Conservation (phyloP, 2,888 invertebrate genomes). For the Eupithecia subfuscata region DNA sequence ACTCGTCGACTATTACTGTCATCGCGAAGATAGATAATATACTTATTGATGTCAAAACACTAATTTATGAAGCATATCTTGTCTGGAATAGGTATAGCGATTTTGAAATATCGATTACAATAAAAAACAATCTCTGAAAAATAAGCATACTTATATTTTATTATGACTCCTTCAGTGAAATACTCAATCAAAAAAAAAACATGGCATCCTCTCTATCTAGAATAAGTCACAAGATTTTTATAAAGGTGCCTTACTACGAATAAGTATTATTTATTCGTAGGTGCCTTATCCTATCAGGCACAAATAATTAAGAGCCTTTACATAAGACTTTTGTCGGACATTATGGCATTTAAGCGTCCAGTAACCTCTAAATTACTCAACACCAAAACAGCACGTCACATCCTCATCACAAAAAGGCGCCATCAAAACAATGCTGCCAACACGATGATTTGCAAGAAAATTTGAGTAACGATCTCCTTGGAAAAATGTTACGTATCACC, state of each 20-base stretch:
- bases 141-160: neutral
- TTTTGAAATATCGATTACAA: neutral
- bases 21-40: constrained; percentile 2
- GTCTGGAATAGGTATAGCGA: neutral
- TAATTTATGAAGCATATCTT: neutral
- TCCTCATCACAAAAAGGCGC: constrained; percentile 44
- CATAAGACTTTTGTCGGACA: constrained; percentile 12
- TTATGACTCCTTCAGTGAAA: neutral
- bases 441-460: constrained; percentile 58
- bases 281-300: neutral
- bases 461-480: constrained; percentile 48
- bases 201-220: neutral
- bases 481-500: constrained; percentile 30
- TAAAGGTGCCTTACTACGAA: neutral
- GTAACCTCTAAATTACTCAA: constrained; percentile 24
- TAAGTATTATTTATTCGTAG: too few species aligned
- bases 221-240: neutral
- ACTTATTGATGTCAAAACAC: neutral
- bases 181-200: neutral
- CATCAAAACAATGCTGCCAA: constrained; percentile 46
- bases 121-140: neutral
- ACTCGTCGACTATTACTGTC: constrained; percentile 55
- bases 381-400: constrained; percentile 43
- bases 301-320: neutral
- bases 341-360: constrained; percentile 16